phyloP scores from a whole-genome alignment of 2,113 vertebrate species.

The Pelodiscus sinensis region DNA sequence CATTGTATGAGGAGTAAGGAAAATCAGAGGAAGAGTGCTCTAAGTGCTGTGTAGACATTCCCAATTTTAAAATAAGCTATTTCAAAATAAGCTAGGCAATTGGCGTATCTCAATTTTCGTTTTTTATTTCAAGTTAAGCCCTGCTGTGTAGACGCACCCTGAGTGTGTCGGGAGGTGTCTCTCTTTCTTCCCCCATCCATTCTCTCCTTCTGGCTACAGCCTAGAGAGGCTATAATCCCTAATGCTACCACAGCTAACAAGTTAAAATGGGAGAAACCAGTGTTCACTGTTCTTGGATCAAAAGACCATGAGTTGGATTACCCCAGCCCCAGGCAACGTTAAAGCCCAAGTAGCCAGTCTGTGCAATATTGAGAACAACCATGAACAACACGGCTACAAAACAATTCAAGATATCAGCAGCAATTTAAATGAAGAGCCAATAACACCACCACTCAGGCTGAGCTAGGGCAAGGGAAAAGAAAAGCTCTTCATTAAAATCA shows the following conservation, averaged over 20 bases:
- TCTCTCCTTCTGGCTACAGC: not conserved
- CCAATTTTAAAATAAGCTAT: too few relatives aligned
- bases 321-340: not conserved
- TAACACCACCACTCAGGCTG: not conserved
- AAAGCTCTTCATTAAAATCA: conserved; percentile 55
- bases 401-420: not conserved
- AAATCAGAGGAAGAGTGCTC: too few relatives aligned
- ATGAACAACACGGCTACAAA: not conserved
- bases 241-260: not conserved
- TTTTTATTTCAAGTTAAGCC: too few relatives aligned
- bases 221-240: not conserved
- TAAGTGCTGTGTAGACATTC: too few relatives aligned
- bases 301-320: not conserved
- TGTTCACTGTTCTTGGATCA: too few relatives aligned
- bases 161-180: not conserved
- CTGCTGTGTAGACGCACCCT: too few relatives aligned
- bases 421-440: not conserved
- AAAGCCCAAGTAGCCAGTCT: not conserved
- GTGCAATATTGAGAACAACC: not conserved
- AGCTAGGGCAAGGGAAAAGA: not conserved
- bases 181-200: not conserved
- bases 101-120: too few relatives aligned
- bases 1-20: too few relatives aligned
- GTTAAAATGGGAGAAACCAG: too few relatives aligned
- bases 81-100: too few relatives aligned